Evolutionary conservation across 2,113 vertebrate genomes (phyloP), one percentile per base, ranked within the genome.

Genomic region (Oreochromis niloticus): DNA sequence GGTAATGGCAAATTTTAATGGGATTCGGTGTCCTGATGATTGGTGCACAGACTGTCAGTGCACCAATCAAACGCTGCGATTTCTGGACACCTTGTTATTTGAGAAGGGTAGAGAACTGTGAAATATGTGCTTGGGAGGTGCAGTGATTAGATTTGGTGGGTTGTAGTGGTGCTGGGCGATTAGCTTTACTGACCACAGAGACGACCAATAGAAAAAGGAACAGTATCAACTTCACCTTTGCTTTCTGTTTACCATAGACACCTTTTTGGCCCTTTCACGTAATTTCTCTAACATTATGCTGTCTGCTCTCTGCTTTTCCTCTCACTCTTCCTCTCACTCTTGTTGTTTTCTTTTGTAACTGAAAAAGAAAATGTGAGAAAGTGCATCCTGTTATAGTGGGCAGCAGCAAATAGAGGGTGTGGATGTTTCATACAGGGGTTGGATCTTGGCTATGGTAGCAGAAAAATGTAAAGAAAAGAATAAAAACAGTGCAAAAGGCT

Each of bases 1-100:
- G 59, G 83, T 89, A 83, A 84, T 57, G 39, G 85, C 85, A 87
- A 89, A 84, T 91, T 93, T 91, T 90, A 86, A 92, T 91, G 82
- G 30, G 43, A 36, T 71, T 80, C 9, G 27, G 32, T 54, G 68
- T 80, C 52, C 71, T 39, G 63, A 66, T 68, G 61, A 66, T 66
- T 66, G 61, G 61, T 66, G 61, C 85, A 85, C 48, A 6, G 7
- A 52, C 24, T 22, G 66, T 32, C 71, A 75, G 16, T 50, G 9
- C 43, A 75, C 36, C 84, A 61, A 88, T 85, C 55, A 86, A 75
- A 59, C 2, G n/a, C 34, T 4, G 27, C 7, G 79, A 80, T 43
- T 73, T 78, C 32, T 57, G 43, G 46, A 78, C 46, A 78, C 30
- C 71, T 78, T 78, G 71, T 78, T 78, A 78, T 78, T 50, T 50